A percentile compares a stretch with the other conserved stretches of the same genome.
Evolutionary conservation across 2,888 invertebrate genomes (phyloP).

Genomic region (Spilosoma lubricipeda): DNA sequence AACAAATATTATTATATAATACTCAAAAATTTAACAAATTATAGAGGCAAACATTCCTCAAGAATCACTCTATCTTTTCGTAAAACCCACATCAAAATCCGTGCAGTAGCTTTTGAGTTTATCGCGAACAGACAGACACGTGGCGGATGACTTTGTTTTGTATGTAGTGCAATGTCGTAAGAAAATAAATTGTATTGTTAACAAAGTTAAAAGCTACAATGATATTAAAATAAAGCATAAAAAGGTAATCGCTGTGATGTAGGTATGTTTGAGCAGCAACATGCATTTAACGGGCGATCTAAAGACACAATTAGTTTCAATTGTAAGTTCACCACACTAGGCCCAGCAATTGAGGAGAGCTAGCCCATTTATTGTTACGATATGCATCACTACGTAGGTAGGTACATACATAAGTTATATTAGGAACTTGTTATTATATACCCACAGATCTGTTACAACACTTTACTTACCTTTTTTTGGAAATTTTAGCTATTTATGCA

Average conservation of each 20-base stretch:
- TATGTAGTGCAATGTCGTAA: background rate
- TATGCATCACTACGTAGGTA: background rate
- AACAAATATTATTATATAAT: too few relatives aligned
- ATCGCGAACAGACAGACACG: too few relatives aligned
- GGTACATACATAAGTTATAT: background rate
- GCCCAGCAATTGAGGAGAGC: slow-evolving; percentile 61
- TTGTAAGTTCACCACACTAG: slow-evolving; percentile 58
- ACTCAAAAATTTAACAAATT: too few relatives aligned
- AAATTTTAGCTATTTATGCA: background rate
- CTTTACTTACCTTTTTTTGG: too few relatives aligned
- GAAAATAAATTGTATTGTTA: background rate
- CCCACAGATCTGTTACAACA: background rate
- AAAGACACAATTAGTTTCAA: slow-evolving; percentile 73
- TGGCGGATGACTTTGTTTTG: too few relatives aligned
- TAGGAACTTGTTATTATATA: background rate
- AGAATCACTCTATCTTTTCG: too few relatives aligned
- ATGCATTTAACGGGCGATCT: slow-evolving; percentile 48
- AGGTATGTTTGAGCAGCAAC: slow-evolving; percentile 43
- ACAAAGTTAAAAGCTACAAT: background rate
- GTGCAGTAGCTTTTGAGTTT: too few relatives aligned
- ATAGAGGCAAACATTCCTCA: too few relatives aligned
- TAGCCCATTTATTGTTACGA: slow-evolving; percentile 47
- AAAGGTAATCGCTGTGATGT: slow-evolving; percentile 47
- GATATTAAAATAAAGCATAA: slow-evolving; percentile 31
- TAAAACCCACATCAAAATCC: too few relatives aligned